Evolutionary conservation across 2,797 vertebrate genomes (phyloP), one percentile per base, ranked within the genome.

Genomic region (Alca torda): DNA sequence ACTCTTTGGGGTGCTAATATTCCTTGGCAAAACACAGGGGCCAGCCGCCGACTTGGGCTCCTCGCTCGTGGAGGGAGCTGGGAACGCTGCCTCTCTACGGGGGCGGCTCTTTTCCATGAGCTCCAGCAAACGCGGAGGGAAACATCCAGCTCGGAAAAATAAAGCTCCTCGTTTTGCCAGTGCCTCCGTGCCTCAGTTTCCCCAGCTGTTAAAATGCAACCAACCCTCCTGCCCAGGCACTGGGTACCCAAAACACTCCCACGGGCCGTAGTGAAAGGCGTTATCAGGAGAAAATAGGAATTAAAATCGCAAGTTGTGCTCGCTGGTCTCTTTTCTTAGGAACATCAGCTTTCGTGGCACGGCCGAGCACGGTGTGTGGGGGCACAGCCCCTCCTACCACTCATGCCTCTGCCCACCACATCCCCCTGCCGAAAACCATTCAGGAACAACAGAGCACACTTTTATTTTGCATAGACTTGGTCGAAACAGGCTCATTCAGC

Each of bases 1-100:
- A 68, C 70, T 46, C 81, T 92, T 95, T 69, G 76, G 91, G 94
- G 89, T 91, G 91, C 78, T 72, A 43, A 87, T 23, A n/a, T 39
- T 75, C 37, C 78, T 50, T 89, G 84, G 92, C 84, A 87, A 91
- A 93, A 68, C 64, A 28, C 37, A 4, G 37, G 60, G 33, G 43
- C 35, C 74, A 63, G 69, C 61, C 1, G 0, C 51, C 7, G 26
- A 28, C 74, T 39, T 35, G 25, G 9, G 81, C 63, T 87, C 91
- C 73, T 53, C 1, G 1, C 67, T 78, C 2, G 3, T 0, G 1
- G 69, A 64, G n/a, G 61, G 54, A 79, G 61, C 26, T 53, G 84
- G 78, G 78, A 84, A 63, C 1, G 5, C 19, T 3, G 6, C 35
- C 63, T 50, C 76, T 65, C 79, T 37, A 8, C 0, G 0, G 65